phyloP scores from a whole-genome alignment of 1,140 invertebrate species.

The Temnothorax longispinosus region DNA sequence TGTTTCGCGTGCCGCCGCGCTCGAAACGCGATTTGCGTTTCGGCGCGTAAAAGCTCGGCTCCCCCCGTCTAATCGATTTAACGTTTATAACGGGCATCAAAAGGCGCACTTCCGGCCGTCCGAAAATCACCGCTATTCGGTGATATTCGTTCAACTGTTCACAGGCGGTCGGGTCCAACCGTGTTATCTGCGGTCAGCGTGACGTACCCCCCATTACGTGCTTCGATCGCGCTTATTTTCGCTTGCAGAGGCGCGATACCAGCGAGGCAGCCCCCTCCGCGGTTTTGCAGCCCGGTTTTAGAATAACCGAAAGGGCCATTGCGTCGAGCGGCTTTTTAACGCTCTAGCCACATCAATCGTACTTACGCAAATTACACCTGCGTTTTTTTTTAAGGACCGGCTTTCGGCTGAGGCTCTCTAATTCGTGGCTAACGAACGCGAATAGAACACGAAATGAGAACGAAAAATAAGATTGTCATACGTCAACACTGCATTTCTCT shows the following conservation, averaged over 20 bases:
- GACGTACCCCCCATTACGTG: slow-evolving; percentile 45
- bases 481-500: background rate
- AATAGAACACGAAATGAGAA: background rate
- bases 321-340: background rate
- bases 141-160: slow-evolving; percentile 55
- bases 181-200: slow-evolving; percentile 59
- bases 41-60: slow-evolving; percentile 35
- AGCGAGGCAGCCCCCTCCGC: no score
- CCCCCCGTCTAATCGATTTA: slow-evolving; percentile 52
- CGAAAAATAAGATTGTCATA: background rate
- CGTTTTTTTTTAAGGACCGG: background rate
- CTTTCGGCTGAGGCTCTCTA: background rate
- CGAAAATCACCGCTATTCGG: slow-evolving; percentile 45
- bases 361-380: background rate
- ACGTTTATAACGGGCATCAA: slow-evolving; percentile 58
- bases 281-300: background rate
- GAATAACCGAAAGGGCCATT: background rate
- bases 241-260: background rate
- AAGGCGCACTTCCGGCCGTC: slow-evolving; percentile 37
- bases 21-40: slow-evolving; percentile 36
- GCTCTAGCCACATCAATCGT: background rate
- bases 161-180: slow-evolving; percentile 30
- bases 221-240: slow-evolving; percentile 57
- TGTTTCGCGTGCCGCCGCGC: slow-evolving; percentile 8
- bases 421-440: background rate